phyloP scores from a whole-genome alignment of 2,888 invertebrate species.

The Steromphala cineraria region DNA sequence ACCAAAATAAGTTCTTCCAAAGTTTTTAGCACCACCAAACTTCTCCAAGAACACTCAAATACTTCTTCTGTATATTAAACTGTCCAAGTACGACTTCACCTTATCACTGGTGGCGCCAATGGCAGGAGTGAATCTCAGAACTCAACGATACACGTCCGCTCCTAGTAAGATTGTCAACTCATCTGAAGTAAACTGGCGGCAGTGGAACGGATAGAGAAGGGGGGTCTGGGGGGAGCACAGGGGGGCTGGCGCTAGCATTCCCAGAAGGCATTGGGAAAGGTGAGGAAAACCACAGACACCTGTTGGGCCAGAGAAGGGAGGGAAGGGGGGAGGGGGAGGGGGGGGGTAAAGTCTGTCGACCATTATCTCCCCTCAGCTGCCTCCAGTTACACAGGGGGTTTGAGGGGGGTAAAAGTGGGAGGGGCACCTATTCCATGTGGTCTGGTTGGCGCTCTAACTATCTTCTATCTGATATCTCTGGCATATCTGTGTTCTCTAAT shows the following conservation, averaged over 20 bases:
- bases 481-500: no score
- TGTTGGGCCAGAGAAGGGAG: not conserved
- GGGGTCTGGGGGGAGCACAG: not conserved
- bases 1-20: not conserved
- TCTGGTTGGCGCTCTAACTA: no score
- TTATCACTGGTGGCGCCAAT: not conserved
- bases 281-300: conserved; percentile 12
- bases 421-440: not conserved
- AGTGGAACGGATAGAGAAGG: conserved; percentile 18
- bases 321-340: not conserved
- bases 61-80: no score
- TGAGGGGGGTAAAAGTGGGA: not conserved
- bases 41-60: no score
- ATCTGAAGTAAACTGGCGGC: not conserved
- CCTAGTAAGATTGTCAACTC: not conserved
- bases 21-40: not conserved
- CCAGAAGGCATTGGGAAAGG: not conserved
- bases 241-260: not conserved
- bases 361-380: conserved; percentile 3
- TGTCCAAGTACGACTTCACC: no score
- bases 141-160: not conserved
- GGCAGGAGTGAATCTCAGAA: not conserved
- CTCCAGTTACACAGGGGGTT: not conserved
- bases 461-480: no score
- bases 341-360: not conserved